These are phyloP conservation scores for Therioaphis trifolii DNA, from an alignment of 2,888 invertebrate species.

Conservation along the genomic window DNA sequence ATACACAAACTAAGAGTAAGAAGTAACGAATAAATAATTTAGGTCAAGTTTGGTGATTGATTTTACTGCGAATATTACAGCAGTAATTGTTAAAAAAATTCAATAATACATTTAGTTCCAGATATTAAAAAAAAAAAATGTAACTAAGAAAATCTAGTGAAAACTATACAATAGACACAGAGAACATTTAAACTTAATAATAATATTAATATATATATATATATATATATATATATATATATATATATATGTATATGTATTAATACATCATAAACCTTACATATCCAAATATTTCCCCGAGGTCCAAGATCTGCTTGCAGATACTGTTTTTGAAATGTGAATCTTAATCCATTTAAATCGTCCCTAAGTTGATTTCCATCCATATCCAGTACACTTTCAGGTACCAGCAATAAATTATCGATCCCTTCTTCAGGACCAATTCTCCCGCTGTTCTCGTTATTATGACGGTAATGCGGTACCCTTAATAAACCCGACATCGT, in stretches of 20 bases:
- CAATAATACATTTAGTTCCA: no score
- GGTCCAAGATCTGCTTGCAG: slow-evolving; percentile 71
- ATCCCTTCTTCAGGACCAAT: slow-evolving; percentile 70
- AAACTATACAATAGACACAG: no score
- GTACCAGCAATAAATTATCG: slow-evolving; percentile 73
- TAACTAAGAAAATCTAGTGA: no score
- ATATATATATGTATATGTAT: no score
- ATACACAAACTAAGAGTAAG: not conserved
- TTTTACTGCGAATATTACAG: not conserved
- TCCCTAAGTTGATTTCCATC: slow-evolving; percentile 72
- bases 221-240: not conserved
- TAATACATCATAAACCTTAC: slow-evolving; percentile 69
- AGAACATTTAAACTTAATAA: no score
- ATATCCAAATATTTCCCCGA: slow-evolving; percentile 74
- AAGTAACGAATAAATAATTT: slow-evolving; percentile 20
- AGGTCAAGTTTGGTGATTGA: slow-evolving; percentile 12
- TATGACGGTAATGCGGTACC: slow-evolving; percentile 67
- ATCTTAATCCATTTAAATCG: slow-evolving; percentile 73
- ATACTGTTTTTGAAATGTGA: slow-evolving; percentile 70
- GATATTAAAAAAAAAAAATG: no score
- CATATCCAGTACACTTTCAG: slow-evolving; percentile 72
- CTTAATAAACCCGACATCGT: slow-evolving; percentile 58
- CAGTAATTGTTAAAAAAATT: no score
- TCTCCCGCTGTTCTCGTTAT: slow-evolving; percentile 66
- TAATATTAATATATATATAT: no score